phyloP scores from a whole-genome alignment of 2,113 vertebrate species.

The Aptenodytes patagonicus region DNA sequence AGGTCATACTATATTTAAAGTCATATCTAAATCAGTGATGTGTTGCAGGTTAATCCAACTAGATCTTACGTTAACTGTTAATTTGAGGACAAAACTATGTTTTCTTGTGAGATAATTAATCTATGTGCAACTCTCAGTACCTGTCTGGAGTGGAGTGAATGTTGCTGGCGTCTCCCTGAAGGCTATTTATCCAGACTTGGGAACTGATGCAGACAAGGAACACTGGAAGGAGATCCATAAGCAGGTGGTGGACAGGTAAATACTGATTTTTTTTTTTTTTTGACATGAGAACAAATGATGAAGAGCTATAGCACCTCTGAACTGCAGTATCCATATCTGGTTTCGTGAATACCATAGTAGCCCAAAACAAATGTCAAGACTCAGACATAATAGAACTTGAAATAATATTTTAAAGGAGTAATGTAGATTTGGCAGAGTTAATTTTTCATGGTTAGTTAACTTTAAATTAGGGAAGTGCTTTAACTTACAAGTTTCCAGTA shows the following conservation, averaged over 20 bases:
- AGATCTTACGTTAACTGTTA: neutral
- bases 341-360: neutral
- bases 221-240: slow-evolving; percentile 94
- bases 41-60: neutral
- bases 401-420: neutral
- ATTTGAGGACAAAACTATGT: neutral
- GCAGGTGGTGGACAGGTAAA: slow-evolving; percentile 94
- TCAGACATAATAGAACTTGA: neutral
- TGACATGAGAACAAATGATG: neutral
- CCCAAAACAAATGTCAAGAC: neutral
- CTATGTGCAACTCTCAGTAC: slow-evolving; percentile 74
- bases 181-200: slow-evolving; percentile 86
- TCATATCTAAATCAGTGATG: neutral
- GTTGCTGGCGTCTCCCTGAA: slow-evolving; percentile 93
- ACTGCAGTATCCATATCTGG: neutral
- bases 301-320: neutral
- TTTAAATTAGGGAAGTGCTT: neutral
- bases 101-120: neutral
- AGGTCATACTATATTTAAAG: neutral
- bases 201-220: slow-evolving; percentile 85
- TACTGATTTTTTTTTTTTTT: neutral
- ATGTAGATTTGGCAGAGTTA: neutral
- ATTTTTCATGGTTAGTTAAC: neutral
- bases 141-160: slow-evolving; percentile 96
- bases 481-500: neutral